phyloP scores from a whole-genome alignment of 2,113 vertebrate species.

The Pelodiscus sinensis region DNA sequence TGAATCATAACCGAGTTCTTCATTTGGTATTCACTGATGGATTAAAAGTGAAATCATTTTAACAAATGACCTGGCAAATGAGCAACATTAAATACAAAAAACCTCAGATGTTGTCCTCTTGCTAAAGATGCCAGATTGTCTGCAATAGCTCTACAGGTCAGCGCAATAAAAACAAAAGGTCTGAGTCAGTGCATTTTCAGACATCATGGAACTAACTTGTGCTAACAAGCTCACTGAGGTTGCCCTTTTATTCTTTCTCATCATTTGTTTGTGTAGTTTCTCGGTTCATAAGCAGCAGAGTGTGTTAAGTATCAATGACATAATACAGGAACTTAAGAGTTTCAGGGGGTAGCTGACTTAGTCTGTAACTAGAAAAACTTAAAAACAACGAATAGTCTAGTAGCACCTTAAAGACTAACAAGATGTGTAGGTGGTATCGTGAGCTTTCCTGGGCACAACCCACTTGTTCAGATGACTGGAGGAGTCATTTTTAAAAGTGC shows the following conservation, averaged over 20 bases:
- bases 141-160: neutral
- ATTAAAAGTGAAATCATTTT: slow-evolving; percentile 37
- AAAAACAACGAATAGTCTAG: no score
- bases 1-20: slow-evolving; percentile 6
- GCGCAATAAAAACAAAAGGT: neutral
- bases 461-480: neutral
- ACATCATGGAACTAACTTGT: neutral
- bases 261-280: slow-evolving; percentile 18
- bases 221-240: slow-evolving; percentile 12
- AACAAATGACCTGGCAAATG: neutral
- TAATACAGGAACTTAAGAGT: neutral
- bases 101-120: neutral
- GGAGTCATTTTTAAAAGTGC: neutral
- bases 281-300: slow-evolving; percentile 6
- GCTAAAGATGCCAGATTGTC: neutral
- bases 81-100: neutral
- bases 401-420: no score
- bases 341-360: no score
- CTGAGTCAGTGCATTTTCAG: slow-evolving; percentile 44
- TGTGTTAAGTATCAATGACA: slow-evolving; percentile 8
- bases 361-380: no score
- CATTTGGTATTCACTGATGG: slow-evolving; percentile 20
- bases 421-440: no score
- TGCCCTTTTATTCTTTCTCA: neutral
- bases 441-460: no score